These are phyloP conservation scores for Siniperca knerii DNA, from an alignment of 2,113 vertebrate species.

Conservation along the genomic window DNA sequence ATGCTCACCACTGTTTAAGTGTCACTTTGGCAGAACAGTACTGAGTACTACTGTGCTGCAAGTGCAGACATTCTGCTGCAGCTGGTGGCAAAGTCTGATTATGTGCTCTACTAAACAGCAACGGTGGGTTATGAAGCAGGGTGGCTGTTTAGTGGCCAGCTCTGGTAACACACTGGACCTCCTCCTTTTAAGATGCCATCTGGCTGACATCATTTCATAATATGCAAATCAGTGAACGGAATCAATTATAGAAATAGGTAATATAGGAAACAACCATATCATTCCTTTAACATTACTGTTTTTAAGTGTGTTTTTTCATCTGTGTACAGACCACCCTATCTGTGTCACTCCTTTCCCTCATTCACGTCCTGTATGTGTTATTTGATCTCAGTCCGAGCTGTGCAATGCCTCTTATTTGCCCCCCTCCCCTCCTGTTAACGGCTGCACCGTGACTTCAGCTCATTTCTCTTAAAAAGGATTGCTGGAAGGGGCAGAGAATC, in stretches of 20 bases:
- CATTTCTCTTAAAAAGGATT: conserved; percentile 74
- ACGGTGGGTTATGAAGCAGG: conserved; percentile 78
- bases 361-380: conserved; percentile 22
- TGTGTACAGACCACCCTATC: not conserved
- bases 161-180: conserved; percentile 66
- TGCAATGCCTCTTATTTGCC: not conserved
- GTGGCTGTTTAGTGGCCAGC: conserved; percentile 75
- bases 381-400: conserved; percentile 22
- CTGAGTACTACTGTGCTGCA: conserved; percentile 55
- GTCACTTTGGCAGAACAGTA: conserved; percentile 46
- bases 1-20: conserved; percentile 40
- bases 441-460: conserved; percentile 57
- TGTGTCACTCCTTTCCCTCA: conserved; percentile 6
- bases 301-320: not conserved
- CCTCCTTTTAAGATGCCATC: conserved; percentile 61
- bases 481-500: conserved; percentile 65
- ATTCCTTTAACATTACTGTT: not conserved
- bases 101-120: conserved; percentile 86
- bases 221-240: conserved; percentile 44
- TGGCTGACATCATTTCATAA: conserved; percentile 55
- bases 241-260: conserved; percentile 30
- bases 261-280: not conserved
- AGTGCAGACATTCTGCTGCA: conserved; percentile 78
- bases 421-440: conserved; percentile 23
- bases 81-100: conserved; percentile 86